These are phyloP conservation scores for Piaya cayana DNA, from an alignment of 2,113 vertebrate genomes.

Conservation along the genomic window DNA sequence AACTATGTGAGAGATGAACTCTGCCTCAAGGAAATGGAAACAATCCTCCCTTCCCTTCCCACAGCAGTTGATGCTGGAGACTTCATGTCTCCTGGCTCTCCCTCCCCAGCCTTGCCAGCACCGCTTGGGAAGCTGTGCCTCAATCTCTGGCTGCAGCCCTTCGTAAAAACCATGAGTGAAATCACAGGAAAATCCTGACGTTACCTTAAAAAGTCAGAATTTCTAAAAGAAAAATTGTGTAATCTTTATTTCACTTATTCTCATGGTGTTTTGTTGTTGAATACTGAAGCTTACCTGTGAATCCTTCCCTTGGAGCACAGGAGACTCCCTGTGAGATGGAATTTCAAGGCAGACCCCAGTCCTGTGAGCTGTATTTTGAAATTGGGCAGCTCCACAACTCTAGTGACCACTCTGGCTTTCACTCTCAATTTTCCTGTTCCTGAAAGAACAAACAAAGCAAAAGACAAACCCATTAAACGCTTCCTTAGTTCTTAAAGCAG, in stretches of 20 bases:
- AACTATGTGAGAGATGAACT: neutral
- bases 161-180: neutral
- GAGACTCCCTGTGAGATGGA: neutral
- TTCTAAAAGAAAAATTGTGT: neutral
- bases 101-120: neutral
- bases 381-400: neutral
- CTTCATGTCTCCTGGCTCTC: neutral
- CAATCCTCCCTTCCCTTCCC: neutral
- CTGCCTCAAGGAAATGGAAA: neutral
- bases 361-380: neutral
- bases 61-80: neutral
- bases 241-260: neutral
- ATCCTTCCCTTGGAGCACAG: neutral
- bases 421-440: neutral
- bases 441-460: neutral
- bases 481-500: neutral
- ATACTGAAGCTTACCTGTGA: neutral
- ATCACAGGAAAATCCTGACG: neutral
- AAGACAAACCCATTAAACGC: neutral
- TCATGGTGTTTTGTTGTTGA: neutral
- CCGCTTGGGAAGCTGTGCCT: rapidly evolving
- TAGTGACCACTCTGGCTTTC: rapidly evolving
- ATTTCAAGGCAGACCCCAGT: neutral
- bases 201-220: neutral
- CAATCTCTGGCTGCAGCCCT: neutral